A percentile compares a stretch with the other conserved stretches of the same genome.
Evolutionary conservation across 2,113 vertebrate genomes (phyloP).

Genomic region (Brachirus orientalis): DNA sequence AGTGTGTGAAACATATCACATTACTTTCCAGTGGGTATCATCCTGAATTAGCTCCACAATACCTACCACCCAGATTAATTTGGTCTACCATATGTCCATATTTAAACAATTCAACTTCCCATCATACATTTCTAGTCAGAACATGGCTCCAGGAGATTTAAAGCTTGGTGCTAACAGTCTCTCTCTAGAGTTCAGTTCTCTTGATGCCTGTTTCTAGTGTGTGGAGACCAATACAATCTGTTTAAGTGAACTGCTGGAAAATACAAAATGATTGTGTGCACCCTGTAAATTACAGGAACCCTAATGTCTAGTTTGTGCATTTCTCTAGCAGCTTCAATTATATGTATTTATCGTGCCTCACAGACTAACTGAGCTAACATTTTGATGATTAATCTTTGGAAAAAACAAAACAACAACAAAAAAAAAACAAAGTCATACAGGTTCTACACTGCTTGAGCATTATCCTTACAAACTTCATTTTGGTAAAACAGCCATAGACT

Average conservation of each 20-base stretch:
- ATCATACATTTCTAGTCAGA: conserved; percentile 3
- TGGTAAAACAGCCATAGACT: background rate
- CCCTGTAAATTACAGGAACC: background rate
- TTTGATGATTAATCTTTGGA: background rate
- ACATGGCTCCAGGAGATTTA: background rate
- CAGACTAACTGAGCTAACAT: background rate
- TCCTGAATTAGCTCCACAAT: conserved; percentile 30
- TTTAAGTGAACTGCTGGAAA: too few species aligned
- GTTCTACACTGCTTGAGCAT: too few species aligned
- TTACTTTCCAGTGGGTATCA: conserved; percentile 1
- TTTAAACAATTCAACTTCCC: conserved; percentile 31
- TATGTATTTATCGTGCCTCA: background rate
- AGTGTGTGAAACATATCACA: background rate
- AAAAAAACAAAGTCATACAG: too few species aligned
- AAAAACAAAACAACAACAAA: too few species aligned
- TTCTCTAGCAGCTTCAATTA: background rate
- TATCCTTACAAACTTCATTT: background rate
- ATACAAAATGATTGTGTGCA: too few species aligned
- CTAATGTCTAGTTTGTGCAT: background rate
- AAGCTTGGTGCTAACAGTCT: background rate
- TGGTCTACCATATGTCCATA: conserved; percentile 12
- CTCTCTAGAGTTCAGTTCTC: background rate
- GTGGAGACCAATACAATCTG: background rate
- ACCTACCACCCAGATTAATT: conserved; percentile 25
- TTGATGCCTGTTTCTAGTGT: background rate